Evolutionary conservation across 2,113 vertebrate genomes (phyloP), one percentile per base, ranked within the genome.

Genomic region (Hippocampus mohnikei): DNA sequence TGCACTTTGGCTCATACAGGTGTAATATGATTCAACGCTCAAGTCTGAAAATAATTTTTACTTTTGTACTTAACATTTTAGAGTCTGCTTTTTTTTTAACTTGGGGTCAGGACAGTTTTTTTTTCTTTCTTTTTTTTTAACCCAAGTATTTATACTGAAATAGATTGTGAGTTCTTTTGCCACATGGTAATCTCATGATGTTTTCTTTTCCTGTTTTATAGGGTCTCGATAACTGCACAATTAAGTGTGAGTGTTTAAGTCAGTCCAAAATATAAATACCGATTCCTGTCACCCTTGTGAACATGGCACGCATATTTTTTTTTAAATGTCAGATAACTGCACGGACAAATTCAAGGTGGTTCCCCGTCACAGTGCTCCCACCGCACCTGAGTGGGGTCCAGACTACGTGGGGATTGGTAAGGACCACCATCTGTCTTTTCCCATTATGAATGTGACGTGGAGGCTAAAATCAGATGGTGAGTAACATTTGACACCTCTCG

Each of bases 371-470:
- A 0, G 0, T 0, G 76, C 85, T 16, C 87, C 90, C 3, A 69
- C 7, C 0, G 3, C 33, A 7, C 87, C 85, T 4, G 13, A 58
- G 0, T 77, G 62, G 84, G 20, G 13, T 23, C 0, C 20, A 23
- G 52, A 61, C 20, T 2, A 23, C 1, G 58, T 75, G 27, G 61
- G 67, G 7, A 42, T 79, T 3, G 53, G 50, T 8, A 20, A 12
- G 67, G 83, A 87, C 56, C 41, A 83, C 59, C 59, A 59, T 2
- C 70, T 33, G 2, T 50, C 42, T 16, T 68, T 81, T 29, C 79
- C 87, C 44, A 72, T 91, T 53, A 1, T 92, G 60, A 67, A 68
- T 23, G 69, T 92, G 21, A 63, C 1, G 0, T 89, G 90, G 87
- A 77, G 3, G 3, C 46, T 87, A 50, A 18, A 12, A 9, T 0